Conservation (phyloP, 2,113 vertebrate species). For the Tautogolabrus adspersus region DNA sequence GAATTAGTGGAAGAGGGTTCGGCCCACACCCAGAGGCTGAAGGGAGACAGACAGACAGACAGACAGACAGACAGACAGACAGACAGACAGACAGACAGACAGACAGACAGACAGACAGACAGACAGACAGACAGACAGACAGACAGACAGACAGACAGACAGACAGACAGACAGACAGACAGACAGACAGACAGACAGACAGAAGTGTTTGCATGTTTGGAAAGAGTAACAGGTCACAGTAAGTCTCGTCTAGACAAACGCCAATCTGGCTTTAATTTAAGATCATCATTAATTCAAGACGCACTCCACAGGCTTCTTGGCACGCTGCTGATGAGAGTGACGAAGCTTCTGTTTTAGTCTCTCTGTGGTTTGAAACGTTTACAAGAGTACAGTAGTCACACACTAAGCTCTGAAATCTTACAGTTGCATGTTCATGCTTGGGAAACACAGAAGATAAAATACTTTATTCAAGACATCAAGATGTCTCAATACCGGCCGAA, state of each 20-base stretch:
- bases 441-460: slow-evolving; percentile 5
- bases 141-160: too few relatives aligned
- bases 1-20: slow-evolving; percentile 43
- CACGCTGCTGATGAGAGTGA: background rate
- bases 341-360: background rate
- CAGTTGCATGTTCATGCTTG: too few relatives aligned
- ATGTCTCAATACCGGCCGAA: too few relatives aligned
- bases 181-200: too few relatives aligned
- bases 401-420: slow-evolving; percentile 6
- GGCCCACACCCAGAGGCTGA: slow-evolving; percentile 48
- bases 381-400: slow-evolving; percentile 17
- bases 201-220: slow-evolving; percentile 17
- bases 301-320: slow-evolving; percentile 1
- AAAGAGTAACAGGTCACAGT: slow-evolving; percentile 29
- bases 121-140: too few relatives aligned
- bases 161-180: too few relatives aligned
- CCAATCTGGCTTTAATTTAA: slow-evolving; percentile 21
- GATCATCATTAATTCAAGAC: slow-evolving; percentile 15
- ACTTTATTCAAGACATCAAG: background rate
- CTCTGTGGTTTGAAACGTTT: slow-evolving; percentile 29
- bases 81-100: too few relatives aligned
- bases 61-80: background rate
- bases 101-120: too few relatives aligned
- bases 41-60: background rate
- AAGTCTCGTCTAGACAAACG: slow-evolving; percentile 11